phyloP scores from a whole-genome alignment of 1,140 invertebrate genomes.

The Pectinophora gossypiella region DNA sequence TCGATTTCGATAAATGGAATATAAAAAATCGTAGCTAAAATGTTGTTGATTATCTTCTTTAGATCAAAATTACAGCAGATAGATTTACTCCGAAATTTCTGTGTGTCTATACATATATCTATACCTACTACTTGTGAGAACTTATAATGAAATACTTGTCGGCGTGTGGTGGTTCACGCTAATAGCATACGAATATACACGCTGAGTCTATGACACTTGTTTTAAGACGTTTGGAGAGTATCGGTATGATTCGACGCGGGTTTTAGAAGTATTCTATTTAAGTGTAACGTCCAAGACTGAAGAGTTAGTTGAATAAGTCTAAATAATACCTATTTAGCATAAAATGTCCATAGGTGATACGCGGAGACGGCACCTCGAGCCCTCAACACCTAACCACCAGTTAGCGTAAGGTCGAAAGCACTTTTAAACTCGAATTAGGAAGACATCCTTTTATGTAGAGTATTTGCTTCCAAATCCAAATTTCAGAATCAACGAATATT shows the following conservation, averaged over 20 bases:
- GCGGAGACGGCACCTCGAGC: conserved; percentile 29
- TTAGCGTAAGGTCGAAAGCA: conserved; percentile 32
- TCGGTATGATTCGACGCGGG: conserved; percentile 62
- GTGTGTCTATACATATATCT: conserved; percentile 31
- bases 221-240: conserved; percentile 21
- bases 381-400: conserved; percentile 23
- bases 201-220: conserved; percentile 30
- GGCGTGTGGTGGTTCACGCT: conserved; percentile 37
- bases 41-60: conserved; percentile 39
- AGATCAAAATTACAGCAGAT: conserved; percentile 25
- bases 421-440: conserved; percentile 31
- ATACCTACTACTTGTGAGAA: not conserved
- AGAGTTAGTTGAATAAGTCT: conserved; percentile 70
- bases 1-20: conserved; percentile 31
- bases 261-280: conserved; percentile 72
- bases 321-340: conserved; percentile 71
- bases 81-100: conserved; percentile 32
- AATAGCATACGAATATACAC: conserved; percentile 35
- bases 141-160: not conserved
- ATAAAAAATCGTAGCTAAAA: conserved; percentile 42
- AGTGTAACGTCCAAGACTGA: conserved; percentile 74
- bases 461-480: conserved; percentile 62
- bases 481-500: conserved; percentile 72
- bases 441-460: conserved; percentile 42
- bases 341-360: conserved; percentile 70